Conservation (phyloP, 1,140 invertebrate genomes). For the Polypedilum vanderplanki region DNA sequence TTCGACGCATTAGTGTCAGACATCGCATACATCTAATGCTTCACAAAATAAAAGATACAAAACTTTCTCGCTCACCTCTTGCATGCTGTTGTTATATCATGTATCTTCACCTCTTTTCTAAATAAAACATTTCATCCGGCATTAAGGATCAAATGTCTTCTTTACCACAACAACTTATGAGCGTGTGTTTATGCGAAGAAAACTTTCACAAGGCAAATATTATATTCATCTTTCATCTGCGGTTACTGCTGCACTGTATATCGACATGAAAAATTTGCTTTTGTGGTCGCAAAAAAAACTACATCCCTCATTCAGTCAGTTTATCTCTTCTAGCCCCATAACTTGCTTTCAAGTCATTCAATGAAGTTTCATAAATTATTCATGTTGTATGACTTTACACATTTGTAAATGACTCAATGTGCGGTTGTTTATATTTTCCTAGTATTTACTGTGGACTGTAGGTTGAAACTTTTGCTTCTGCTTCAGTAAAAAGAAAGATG, state of each 20-base stretch:
- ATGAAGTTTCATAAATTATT: neutral
- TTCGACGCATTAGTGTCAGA: too few relatives aligned
- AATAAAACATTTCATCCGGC: neutral
- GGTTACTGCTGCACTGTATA: neutral
- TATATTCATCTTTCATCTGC: neutral
- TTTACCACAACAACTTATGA: neutral
- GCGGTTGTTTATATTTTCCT: too few relatives aligned
- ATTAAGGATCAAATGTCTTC: conserved; percentile 13
- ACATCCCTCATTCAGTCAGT: neutral
- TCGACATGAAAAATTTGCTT: neutral
- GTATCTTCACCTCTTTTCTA: too few relatives aligned
- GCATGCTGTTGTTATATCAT: too few relatives aligned
- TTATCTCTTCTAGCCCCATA: neutral
- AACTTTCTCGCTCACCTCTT: too few relatives aligned
- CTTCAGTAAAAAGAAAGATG: too few relatives aligned
- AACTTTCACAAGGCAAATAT: neutral
- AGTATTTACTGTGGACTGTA: neutral
- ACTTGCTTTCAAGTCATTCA: neutral
- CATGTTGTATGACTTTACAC: conserved; percentile 17
- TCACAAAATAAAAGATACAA: too few relatives aligned
- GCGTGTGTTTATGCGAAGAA: neutral
- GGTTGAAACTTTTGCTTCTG: neutral
- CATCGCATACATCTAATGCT: too few relatives aligned
- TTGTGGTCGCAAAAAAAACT: neutral
- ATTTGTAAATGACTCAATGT: conserved; percentile 13